These are phyloP conservation scores for Trematomus loennbergii DNA, from an alignment of 2,113 vertebrate genomes.

Conservation along the genomic window DNA sequence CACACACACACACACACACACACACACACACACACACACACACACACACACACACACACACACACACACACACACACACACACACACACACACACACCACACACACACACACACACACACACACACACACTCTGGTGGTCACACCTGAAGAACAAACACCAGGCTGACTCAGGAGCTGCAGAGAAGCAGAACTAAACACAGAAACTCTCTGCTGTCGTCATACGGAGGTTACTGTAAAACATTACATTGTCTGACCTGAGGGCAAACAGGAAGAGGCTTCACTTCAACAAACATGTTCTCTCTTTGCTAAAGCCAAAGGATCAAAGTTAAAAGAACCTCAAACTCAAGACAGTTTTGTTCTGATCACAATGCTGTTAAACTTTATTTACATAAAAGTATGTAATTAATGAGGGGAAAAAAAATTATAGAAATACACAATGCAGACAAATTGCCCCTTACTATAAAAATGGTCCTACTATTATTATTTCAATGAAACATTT, in stretches of 20 bases:
- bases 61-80: neutral
- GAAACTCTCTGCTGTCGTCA: constrained; percentile 8
- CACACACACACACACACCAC: neutral
- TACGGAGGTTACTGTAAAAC: neutral
- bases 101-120: constrained; percentile 5
- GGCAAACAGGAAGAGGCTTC: neutral
- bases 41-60: too few species aligned
- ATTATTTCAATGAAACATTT: too few species aligned
- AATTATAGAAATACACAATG: too few species aligned
- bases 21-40: neutral
- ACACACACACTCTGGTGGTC: neutral
- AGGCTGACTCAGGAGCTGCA: constrained; percentile 30
- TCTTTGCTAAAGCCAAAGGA: neutral
- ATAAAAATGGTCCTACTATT: too few species aligned
- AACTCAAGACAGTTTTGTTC: neutral
- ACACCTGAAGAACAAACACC: constrained; percentile 71
- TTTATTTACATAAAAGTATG: too few species aligned
- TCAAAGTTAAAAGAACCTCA: neutral
- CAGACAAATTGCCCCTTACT: too few species aligned
- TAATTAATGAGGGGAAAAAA: too few species aligned
- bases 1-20: neutral
- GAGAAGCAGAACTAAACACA: neutral
- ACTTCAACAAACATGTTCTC: neutral
- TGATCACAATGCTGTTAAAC: neutral
- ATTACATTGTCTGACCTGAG: neutral